Base-by-base conservation (phyloP, 2,888 invertebrate genomes). In the Syrista parreyssii region DNA sequence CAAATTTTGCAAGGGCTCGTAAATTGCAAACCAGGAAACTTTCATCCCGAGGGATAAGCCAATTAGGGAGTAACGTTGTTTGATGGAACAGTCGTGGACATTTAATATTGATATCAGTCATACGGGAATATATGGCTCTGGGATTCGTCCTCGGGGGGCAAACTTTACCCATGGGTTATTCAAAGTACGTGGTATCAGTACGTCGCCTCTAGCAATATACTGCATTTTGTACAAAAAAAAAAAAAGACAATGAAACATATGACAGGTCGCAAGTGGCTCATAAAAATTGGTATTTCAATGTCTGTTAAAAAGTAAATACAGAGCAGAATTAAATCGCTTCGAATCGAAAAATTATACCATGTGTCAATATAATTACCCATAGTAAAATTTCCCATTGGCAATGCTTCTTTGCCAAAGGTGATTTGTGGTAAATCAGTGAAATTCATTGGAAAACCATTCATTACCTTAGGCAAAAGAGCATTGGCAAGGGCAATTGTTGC, bases 61-160 rank as follows among this genome's bases (percentile, higher is more conserved):
- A 83, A 85, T 85, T 85, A 84, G 79, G 75, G 71, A 76, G 80
- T 80, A 79, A 77, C 82, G 76, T 79, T 77, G 76, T 23, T 55
- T 55, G 6, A 23, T 23, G 40, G 4, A 23, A 55, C 40, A 55
- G 40, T 55, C 40, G 40, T 55, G 40, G 40, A 1, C 40, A 55
- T 55, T 55, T 55, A 55, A 55, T 55, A 55, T 55, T 55, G 40
- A 55, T 55, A 55, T 15, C 40, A 23, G 23, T 55, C 40, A 55
- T 55, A 55, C 9, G 0, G 40, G 23, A 55, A 23, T 55, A 55
- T 23, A 55, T 9, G 40, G 23, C 40, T 23, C 40, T 55, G 40
- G 40, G 40, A 9, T 23, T 55, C 40, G 40, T 55, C 9, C 40
- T 23, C 40, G 40, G 23, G 15, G 40, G 1, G 23, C 40, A 55